A percentile compares a stretch with the other conserved stretches of the same genome.
Evolutionary conservation across 2,797 vertebrate species (phyloP).

Genomic region (Typhlichthys subterraneus): DNA sequence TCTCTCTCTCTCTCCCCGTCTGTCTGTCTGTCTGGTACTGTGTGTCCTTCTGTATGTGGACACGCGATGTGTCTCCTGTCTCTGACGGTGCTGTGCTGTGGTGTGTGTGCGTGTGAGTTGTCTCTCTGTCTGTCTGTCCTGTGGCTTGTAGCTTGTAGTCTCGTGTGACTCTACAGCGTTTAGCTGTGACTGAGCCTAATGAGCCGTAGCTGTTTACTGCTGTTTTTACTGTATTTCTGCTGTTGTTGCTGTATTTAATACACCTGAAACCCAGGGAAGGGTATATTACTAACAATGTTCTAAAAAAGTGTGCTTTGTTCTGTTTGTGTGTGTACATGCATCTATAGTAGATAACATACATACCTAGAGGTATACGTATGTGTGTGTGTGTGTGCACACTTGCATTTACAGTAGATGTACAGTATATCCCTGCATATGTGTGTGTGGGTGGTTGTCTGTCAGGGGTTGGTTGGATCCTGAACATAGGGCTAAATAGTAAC

Average conservation of each 20-base stretch:
- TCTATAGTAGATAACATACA: not conserved
- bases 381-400: not conserved
- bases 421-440: too few relatives aligned
- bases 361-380: not conserved
- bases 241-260: conserved; percentile 28
- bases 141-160: not conserved
- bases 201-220: not conserved
- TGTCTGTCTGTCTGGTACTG: conserved; percentile 12
- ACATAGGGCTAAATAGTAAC: too few relatives aligned
- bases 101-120: not conserved
- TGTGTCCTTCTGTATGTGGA: not conserved
- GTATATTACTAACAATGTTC: conserved; percentile 45
- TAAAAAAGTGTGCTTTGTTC: not conserved
- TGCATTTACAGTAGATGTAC: not conserved
- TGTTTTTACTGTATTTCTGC: conserved; percentile 20
- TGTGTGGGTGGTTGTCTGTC: too few relatives aligned
- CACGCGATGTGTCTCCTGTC: too few relatives aligned
- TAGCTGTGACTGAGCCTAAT: not conserved
- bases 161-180: not conserved
- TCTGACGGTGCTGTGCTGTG: not conserved
- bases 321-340: not conserved
- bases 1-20: conserved; percentile 22
- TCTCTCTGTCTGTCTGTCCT: not conserved
- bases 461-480: too few relatives aligned
- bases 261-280: conserved; percentile 70